phyloP scores from a whole-genome alignment of 2,888 invertebrate genomes.

The Spodoptera littoralis region DNA sequence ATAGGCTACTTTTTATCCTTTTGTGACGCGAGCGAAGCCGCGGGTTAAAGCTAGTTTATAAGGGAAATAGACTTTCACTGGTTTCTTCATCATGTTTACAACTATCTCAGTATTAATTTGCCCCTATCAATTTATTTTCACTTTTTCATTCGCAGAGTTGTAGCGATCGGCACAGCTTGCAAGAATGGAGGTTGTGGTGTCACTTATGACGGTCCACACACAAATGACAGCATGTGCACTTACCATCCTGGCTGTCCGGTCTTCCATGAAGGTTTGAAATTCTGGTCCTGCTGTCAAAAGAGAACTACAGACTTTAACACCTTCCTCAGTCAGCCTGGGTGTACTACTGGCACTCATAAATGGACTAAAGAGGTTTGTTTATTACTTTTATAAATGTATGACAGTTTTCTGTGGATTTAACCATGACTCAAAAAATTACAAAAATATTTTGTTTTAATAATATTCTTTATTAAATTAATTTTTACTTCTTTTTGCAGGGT shows the following conservation, averaged over 20 bases:
- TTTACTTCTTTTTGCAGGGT: conserved; percentile 78
- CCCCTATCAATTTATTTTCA: too few relatives aligned
- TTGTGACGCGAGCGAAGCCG: too few relatives aligned
- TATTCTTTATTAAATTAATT: too few relatives aligned
- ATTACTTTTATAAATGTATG: background rate
- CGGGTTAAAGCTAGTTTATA: too few relatives aligned
- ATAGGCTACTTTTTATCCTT: too few relatives aligned
- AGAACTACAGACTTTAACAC: conserved; percentile 97
- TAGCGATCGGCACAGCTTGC: conserved; percentile 93
- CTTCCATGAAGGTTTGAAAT: conserved; percentile 99
- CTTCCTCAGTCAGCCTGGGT: conserved; percentile 97
- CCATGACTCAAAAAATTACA: too few relatives aligned
- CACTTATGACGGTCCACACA: conserved; percentile 91
- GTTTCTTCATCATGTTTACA: too few relatives aligned
- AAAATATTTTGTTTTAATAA: too few relatives aligned
- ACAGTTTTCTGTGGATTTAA: too few relatives aligned
- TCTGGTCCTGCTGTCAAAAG: conserved; percentile 98
- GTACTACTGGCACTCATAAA: conserved; percentile 94
- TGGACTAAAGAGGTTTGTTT: conserved; percentile 93
- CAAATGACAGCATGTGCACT: conserved; percentile 90
- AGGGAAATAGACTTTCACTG: too few relatives aligned
- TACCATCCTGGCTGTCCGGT: conserved; percentile 97
- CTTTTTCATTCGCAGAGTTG: conserved; percentile 69
- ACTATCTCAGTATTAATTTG: too few relatives aligned
- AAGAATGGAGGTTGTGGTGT: conserved; percentile 95